A percentile compares a stretch with the other conserved stretches of the same genome.
phyloP scores from a whole-genome alignment of 2,888 invertebrate genomes.

The Phoronis australis region DNA sequence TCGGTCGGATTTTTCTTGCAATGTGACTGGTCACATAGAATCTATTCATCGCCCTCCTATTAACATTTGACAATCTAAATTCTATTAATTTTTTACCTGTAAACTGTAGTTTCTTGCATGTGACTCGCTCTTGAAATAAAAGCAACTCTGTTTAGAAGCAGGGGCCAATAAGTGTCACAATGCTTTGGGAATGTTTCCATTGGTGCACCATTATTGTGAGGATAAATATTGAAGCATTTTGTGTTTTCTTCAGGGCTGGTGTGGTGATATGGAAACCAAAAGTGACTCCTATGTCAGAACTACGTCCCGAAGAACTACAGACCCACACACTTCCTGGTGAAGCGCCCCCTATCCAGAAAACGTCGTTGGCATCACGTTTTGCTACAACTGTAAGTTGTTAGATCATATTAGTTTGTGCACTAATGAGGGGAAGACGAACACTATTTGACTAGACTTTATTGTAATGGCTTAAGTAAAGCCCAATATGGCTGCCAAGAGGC shows the following conservation, averaged over 20 bases:
- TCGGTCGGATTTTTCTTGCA: no score
- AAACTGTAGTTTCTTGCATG: no score
- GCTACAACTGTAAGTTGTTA: no score
- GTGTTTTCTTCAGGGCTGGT: slow-evolving; percentile 65
- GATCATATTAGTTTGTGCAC: no score
- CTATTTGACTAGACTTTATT: no score
- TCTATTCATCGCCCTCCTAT: no score
- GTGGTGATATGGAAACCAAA: slow-evolving; percentile 81
- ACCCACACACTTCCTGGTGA: slow-evolving; percentile 31
- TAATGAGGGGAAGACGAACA: no score
- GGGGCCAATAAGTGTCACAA: not conserved
- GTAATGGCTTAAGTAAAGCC: no score
- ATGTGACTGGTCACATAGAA: no score
- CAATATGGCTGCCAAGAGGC: no score
- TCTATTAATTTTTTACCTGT: no score
- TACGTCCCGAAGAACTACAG: slow-evolving; percentile 38
- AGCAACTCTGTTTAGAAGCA: not conserved
- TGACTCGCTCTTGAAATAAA: not conserved
- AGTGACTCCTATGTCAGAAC: slow-evolving; percentile 74
- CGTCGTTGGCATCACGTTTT: slow-evolving; percentile 36
- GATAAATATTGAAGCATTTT: not conserved
- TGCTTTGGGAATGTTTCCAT: not conserved
- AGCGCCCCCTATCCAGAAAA: slow-evolving; percentile 35
- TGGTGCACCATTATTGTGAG: not conserved
- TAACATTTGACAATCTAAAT: no score